Evolutionary conservation across 2,888 invertebrate species (phyloP), one percentile per base, ranked within the genome.

Genomic region (Lithophane socia): DNA sequence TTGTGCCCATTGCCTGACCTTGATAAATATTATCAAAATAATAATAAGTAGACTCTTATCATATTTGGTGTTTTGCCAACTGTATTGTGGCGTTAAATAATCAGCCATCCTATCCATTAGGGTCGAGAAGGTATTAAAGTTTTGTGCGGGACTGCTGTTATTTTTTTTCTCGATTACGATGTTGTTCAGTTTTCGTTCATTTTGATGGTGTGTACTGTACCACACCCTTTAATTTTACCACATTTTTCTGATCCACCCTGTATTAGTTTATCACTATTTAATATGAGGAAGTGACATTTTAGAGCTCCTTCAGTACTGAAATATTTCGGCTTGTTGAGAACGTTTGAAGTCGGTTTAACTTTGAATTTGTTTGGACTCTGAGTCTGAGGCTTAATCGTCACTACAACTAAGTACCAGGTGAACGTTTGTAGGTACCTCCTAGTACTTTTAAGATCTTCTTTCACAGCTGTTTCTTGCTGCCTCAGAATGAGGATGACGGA

Each of bases 331-430:
- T 37, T 54, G 60, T 80, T 8, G 44, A 64, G 65, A 70, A 42
- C 54, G 44, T 81, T 75, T 67, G 85, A 81, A 71, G 85, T 73
- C 84, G 60, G 65, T 79, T 73, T 66, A 84, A 76, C 76, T 84
- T 79, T 64, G 37, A 70, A 68, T 81, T 82, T 85, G 75, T 81
- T 81, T 75, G 82, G 12, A 68, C 29, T 85, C 37, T 37, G 52
- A 52, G 9, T 60, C 42, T 60, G 12, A 1, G 3, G 9, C 56
- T 54, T 65, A 47, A 56, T 60, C 61, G 49, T 85, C 37, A 60
- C 44, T 54, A 29, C n/a, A 65, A 18, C 24, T 64, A 58, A 58
- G 64, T 60, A 80, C n/a, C 18, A 80, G 47, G 4, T 52, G 9
- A 29, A 52, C 13, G 9, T 37, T 2, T 37, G 37, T 2, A 58